These are phyloP conservation scores for Schlechtendalia chinensis DNA, from an alignment of 1,140 invertebrate species.

Conservation along the genomic window DNA sequence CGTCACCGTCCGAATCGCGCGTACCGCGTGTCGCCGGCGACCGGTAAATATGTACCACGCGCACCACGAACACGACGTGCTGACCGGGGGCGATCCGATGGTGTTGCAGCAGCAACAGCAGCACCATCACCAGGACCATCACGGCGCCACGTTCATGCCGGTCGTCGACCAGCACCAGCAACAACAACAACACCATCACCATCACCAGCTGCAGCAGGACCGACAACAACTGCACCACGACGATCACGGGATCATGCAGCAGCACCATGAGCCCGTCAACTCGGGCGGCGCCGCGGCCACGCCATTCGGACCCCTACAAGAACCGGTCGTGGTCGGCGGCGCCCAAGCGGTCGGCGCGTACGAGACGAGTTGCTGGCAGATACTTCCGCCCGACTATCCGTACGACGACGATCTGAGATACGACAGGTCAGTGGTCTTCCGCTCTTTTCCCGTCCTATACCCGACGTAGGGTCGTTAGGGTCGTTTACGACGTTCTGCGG, in stretches of 20 bases:
- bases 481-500: too few species aligned
- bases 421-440: constrained; percentile 2
- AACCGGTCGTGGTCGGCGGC: background rate
- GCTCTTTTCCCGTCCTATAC: background rate
- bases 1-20: background rate
- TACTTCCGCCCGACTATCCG: constrained; percentile 45
- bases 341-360: background rate
- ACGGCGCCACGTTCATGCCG: background rate
- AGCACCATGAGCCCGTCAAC: background rate
- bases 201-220: background rate
- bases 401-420: constrained; percentile 50
- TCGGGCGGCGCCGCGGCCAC: background rate
- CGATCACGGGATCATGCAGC: background rate
- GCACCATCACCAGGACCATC: background rate
- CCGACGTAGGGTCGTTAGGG: too few species aligned
- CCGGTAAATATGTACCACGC: constrained; percentile 20
- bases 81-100: constrained; percentile 36
- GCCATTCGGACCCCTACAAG: constrained; percentile 1
- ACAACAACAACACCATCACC: background rate
- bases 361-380: constrained; percentile 46
- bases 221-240: constrained; percentile 5
- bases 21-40: background rate
- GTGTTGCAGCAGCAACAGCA: constrained; percentile 30
- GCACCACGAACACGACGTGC: constrained; percentile 25
- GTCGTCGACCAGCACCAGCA: background rate